Percentiles rank a stretch among this genome's conserved stretches.
These are phyloP conservation scores for Peromyscus attwateri DNA, from an alignment of 2,797 vertebrate species.

Conservation along the genomic window DNA sequence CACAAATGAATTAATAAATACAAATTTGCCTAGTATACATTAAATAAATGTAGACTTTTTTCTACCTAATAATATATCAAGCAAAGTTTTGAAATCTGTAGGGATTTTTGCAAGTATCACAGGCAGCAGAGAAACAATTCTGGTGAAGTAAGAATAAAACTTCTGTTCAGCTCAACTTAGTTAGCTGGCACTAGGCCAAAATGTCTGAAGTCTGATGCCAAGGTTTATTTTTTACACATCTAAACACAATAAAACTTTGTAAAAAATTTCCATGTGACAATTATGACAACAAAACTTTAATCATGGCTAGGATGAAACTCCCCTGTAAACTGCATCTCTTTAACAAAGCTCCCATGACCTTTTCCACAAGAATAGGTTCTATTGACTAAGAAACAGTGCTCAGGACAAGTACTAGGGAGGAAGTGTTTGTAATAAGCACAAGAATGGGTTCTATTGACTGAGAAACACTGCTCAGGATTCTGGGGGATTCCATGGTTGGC, in stretches of 20 bases:
- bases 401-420: not conserved
- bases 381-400: not conserved
- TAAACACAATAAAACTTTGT: not conserved
- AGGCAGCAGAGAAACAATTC: not conserved
- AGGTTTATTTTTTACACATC: not conserved
- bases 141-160: too few species aligned
- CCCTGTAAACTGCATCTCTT: not conserved
- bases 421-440: not conserved
- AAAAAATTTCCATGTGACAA: not conserved
- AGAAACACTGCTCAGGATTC: not conserved
- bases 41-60: not conserved
- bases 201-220: not conserved
- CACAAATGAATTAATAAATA: not conserved
- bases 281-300: not conserved
- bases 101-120: not conserved
- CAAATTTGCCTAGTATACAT: not conserved
- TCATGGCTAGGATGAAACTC: not conserved
- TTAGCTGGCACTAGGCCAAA: not conserved
- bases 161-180: not conserved
- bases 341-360: not conserved
- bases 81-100: not conserved
- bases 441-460: not conserved
- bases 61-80: not conserved
- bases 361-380: not conserved
- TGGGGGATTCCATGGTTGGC: not conserved